These are phyloP conservation scores for Oceanites oceanicus DNA, from an alignment of 2,113 vertebrate genomes.

Conservation along the genomic window DNA sequence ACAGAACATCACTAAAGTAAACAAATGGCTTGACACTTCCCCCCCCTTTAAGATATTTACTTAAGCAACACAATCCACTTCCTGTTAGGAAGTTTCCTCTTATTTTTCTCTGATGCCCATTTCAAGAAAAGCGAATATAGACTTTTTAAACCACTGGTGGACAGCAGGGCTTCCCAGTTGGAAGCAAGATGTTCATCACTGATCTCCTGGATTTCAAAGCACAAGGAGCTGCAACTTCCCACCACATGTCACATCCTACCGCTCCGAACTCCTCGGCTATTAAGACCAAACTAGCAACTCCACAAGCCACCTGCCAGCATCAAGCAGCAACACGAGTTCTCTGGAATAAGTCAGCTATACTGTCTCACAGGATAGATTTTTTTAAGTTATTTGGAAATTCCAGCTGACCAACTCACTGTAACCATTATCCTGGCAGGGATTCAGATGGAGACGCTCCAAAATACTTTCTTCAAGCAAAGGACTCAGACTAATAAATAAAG, in stretches of 20 bases:
- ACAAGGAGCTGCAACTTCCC: background rate
- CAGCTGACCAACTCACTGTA: background rate
- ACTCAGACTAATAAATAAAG: background rate
- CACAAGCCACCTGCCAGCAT: background rate
- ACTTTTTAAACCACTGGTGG: background rate
- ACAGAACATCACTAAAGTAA: background rate
- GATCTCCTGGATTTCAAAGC: background rate
- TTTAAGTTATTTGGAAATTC: background rate
- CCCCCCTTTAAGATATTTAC: background rate
- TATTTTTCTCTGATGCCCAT: background rate
- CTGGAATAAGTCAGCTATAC: background rate
- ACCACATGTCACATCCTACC: background rate
- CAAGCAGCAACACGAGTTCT: background rate
- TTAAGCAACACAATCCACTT: background rate
- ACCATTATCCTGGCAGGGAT: background rate
- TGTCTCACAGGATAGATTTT: background rate
- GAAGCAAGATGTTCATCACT: background rate
- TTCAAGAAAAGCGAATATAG: fast-evolving
- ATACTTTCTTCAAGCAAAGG: background rate
- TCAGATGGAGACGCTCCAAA: background rate
- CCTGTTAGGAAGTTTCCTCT: background rate
- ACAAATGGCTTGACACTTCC: background rate
- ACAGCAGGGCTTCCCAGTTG: background rate
- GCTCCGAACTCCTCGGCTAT: background rate
- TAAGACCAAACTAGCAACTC: background rate